Base-by-base conservation (phyloP, 2,888 invertebrate species). In the Melolontha melolontha region DNA sequence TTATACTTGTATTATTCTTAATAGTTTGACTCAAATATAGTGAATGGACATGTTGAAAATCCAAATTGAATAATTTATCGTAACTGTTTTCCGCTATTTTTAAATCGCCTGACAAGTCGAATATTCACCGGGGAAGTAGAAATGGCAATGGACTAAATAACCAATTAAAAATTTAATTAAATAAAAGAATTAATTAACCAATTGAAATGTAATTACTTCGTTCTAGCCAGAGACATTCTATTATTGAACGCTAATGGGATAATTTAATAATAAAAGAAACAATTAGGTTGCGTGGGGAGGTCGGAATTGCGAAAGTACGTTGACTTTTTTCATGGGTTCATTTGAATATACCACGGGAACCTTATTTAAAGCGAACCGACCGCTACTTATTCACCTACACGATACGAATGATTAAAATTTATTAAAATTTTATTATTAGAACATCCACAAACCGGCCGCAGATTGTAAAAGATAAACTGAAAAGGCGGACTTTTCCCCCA, bases 161-260 rank as follows among this genome's bases (percentile, higher is more conserved):
- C 68, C 71, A 71, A 73, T 75, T 75, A 74, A 72, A 71, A 64
- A 71, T 72, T 71, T 79, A 79, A 81, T 81, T 78, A 74, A 80
- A 80, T 80, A 78, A 78, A 47, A 78, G 79, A 77, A 76, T 76
- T 78, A 79, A 80, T 82, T 79, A 79, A 76, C 78, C 80, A 81
- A 82, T 82, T 82, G 77, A 77, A 78, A 76, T 75, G 76, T 76
- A 79, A 80, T 81, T 81, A 79, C 78, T 78, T 79, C 73, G 78
- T 81, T 76, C 72, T 66, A 69, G 67, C 64, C 69, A 68, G 64
- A 49, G 69, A 67, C 71, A 65, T 67, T 69, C 69, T 69, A 72
- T 34, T 34, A 34, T 71, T 70, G 68, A 68, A 64, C 55, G 68
- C 69, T 73, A 73, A 74, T 66, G 66, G 72, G 73, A 72, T 75